A percentile compares a stretch with the other conserved stretches of the same genome.
These are phyloP conservation scores for Alsophila aescularia DNA, from an alignment of 2,888 invertebrate genomes.

Conservation along the genomic window DNA sequence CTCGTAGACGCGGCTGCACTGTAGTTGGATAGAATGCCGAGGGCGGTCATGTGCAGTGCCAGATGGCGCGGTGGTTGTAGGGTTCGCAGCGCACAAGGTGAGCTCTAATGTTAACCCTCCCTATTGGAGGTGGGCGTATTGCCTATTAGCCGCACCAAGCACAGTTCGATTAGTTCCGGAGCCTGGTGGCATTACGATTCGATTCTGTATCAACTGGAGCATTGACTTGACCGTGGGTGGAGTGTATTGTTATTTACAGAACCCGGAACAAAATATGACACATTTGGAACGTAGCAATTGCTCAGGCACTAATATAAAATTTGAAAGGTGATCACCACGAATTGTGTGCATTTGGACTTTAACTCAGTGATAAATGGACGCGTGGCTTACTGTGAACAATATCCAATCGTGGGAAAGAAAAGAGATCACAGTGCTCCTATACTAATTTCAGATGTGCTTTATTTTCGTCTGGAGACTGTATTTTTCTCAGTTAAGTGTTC, in stretches of 20 bases:
- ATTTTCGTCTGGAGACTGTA: conserved; percentile 31
- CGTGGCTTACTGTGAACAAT: background rate
- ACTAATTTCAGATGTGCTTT: conserved; percentile 17
- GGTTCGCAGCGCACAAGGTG: conserved; percentile 84
- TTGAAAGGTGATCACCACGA: background rate
- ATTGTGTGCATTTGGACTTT: background rate
- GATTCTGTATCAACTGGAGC: conserved; percentile 52
- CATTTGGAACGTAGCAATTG: conserved; percentile 20
- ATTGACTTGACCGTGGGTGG: conserved; percentile 60
- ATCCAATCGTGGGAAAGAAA: background rate
- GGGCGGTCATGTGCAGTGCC: conserved; percentile 25
- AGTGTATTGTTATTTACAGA: conserved; percentile 43
- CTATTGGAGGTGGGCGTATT: conserved; percentile 85
- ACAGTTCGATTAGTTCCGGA: conserved; percentile 73
- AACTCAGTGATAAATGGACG: background rate
- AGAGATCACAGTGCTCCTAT: conserved; percentile 1
- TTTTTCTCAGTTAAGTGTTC: conserved; percentile 42
- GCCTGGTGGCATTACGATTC: conserved; percentile 65
- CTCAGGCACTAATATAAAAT: background rate
- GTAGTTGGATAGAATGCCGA: conserved; percentile 1
- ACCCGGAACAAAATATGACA: conserved; percentile 23
- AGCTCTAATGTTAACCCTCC: conserved; percentile 83
- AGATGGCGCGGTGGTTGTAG: conserved; percentile 57
- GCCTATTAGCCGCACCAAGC: conserved; percentile 83
- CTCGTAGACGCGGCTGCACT: conserved; percentile 2